These are phyloP conservation scores for Hydrochoerus hydrochaeris DNA, from an alignment of 2,113 vertebrate species.

Conservation along the genomic window DNA sequence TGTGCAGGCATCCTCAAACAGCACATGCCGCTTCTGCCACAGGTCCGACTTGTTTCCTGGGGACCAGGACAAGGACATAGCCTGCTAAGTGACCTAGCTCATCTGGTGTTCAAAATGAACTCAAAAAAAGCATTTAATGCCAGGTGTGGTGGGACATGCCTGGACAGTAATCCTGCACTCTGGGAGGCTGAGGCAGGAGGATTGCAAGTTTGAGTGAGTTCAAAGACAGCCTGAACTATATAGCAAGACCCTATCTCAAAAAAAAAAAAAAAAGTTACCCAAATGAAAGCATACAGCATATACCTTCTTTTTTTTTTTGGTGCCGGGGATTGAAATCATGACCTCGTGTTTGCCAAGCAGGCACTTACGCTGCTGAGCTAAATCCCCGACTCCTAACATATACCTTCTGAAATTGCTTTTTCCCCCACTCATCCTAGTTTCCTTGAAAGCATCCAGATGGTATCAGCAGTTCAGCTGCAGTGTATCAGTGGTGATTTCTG, in stretches of 20 bases:
- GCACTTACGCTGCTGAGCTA: no score
- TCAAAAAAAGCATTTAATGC: background rate
- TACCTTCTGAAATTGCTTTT: background rate
- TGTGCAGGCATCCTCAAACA: conserved; percentile 92
- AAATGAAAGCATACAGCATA: no score
- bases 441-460: background rate
- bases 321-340: no score
- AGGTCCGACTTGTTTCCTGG: conserved; percentile 96
- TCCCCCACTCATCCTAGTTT: background rate
- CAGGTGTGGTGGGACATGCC: background rate
- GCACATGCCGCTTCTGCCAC: conserved; percentile 89
- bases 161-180: background rate
- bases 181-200: background rate
- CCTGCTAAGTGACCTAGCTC: no score
- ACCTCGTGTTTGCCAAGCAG: no score
- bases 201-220: background rate
- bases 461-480: background rate
- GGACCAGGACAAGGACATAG: background rate
- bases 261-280: background rate
- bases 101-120: background rate
- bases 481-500: background rate
- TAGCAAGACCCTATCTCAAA: background rate
- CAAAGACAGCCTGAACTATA: background rate
- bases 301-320: no score
- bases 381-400: no score